These are phyloP conservation scores for Phylloscopus trochilus DNA, from an alignment of 2,113 vertebrate species.

Conservation along the genomic window DNA sequence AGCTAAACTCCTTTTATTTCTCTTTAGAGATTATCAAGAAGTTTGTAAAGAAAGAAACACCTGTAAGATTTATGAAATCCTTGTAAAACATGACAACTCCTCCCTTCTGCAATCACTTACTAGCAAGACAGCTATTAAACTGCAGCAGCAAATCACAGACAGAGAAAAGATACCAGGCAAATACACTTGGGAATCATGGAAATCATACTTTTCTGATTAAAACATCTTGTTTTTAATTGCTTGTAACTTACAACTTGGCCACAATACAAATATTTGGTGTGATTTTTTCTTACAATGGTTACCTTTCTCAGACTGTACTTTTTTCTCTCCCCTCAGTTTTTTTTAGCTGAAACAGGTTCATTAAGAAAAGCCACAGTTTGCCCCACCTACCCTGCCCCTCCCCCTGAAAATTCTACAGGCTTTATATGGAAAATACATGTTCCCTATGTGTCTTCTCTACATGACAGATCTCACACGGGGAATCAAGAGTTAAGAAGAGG, in stretches of 20 bases:
- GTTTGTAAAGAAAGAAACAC: slow-evolving; percentile 20
- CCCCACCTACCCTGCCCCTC: not conserved
- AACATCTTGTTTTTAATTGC: not conserved
- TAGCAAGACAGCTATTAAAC: not conserved
- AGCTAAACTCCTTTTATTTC: slow-evolving; percentile 25
- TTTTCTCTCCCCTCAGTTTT: not conserved
- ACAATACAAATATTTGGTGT: not conserved
- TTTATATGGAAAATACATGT: not conserved
- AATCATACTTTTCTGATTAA: not conserved
- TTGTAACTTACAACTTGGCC: not conserved
- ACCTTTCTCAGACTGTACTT: not conserved
- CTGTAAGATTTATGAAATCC: not conserved
- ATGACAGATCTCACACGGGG: not conserved
- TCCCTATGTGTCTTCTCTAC: not conserved
- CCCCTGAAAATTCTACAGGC: not conserved
- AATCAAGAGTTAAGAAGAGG: not conserved
- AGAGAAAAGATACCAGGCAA: not conserved
- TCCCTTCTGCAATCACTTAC: not conserved
- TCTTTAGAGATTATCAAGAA: slow-evolving; percentile 28
- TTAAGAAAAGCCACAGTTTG: not conserved
- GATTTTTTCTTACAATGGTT: not conserved
- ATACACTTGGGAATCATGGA: not conserved
- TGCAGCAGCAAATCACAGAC: not conserved
- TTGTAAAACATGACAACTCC: not conserved
- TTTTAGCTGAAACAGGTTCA: not conserved